Evolutionary conservation across 2,888 invertebrate genomes (phyloP).

Genomic region (Odontothrips loti): DNA sequence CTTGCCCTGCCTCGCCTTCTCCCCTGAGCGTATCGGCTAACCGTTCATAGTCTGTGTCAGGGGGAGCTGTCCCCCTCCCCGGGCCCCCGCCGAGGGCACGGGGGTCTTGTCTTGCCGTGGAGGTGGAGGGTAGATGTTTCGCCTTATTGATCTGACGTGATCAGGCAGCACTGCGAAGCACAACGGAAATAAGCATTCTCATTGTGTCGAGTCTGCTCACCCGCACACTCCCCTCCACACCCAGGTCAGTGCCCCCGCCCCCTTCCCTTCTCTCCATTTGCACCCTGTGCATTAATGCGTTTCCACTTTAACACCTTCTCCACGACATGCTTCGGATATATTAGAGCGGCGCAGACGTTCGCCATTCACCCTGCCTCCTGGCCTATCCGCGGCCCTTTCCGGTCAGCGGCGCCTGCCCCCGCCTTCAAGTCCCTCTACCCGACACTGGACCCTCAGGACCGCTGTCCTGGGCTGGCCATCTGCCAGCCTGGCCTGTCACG

Average conservation of each 20-base stretch:
- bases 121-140: background rate
- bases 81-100: background rate
- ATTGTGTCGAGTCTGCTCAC: background rate
- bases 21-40: background rate
- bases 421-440: too few relatives aligned
- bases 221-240: background rate
- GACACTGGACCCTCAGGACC: background rate
- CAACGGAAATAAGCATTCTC: too few relatives aligned
- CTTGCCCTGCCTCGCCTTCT: background rate
- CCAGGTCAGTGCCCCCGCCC: constrained; percentile 6
- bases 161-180: too few relatives aligned
- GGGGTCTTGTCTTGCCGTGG: background rate
- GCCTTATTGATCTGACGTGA: too few relatives aligned
- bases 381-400: too few relatives aligned
- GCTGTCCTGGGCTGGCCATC: background rate
- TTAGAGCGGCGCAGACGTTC: too few relatives aligned
- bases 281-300: too few relatives aligned
- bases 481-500: background rate
- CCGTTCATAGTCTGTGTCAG: constrained; percentile 14
- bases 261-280: background rate
- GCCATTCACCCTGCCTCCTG: too few relatives aligned
- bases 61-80: background rate
- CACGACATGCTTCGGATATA: too few relatives aligned
- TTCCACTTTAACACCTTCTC: too few relatives aligned
- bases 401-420: background rate